A percentile compares a stretch with the other conserved stretches of the same genome.
Evolutionary conservation across 2,888 invertebrate species (phyloP).

Genomic region (Zaprionus lineosus): DNA sequence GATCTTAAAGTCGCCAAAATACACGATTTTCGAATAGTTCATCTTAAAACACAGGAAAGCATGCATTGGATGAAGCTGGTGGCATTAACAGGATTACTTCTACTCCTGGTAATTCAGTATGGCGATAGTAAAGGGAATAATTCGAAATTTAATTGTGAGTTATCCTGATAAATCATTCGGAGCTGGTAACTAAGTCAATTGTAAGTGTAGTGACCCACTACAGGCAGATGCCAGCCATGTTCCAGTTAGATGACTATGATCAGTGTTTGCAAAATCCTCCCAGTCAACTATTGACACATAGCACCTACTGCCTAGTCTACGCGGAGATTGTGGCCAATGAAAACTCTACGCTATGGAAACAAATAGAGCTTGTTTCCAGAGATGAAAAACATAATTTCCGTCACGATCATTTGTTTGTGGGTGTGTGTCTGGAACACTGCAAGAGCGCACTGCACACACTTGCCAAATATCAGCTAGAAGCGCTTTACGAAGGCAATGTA

Average conservation of each 20-base stretch:
- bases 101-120: slow-evolving; percentile 7
- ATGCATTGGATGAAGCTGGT: slow-evolving; percentile 22
- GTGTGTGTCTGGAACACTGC: slow-evolving; percentile 77
- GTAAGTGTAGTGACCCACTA: slow-evolving; percentile 63
- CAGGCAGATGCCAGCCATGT: slow-evolving; percentile 72
- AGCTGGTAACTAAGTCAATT: neutral
- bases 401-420: slow-evolving; percentile 75
- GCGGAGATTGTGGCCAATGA: slow-evolving; percentile 73
- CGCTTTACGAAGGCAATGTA: slow-evolving; percentile 40
- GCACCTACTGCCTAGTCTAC: slow-evolving; percentile 74
- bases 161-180: neutral
- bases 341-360: slow-evolving; percentile 69
- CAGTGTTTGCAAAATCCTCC: slow-evolving; percentile 83
- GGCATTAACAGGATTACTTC: neutral
- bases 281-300: slow-evolving; percentile 24
- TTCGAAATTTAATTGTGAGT: slow-evolving; percentile 58
- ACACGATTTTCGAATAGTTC: slow-evolving; percentile 29
- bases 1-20: slow-evolving; percentile 19
- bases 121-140: slow-evolving; percentile 7
- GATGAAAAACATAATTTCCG: slow-evolving; percentile 67
- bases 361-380: slow-evolving; percentile 63
- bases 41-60: slow-evolving; percentile 28
- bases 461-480: slow-evolving; percentile 36
- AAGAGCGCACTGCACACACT: slow-evolving; percentile 36
- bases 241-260: slow-evolving; percentile 79